These are phyloP conservation scores for Artibeus jamaicensis DNA, from an alignment of 2,797 vertebrate genomes.

Conservation along the genomic window DNA sequence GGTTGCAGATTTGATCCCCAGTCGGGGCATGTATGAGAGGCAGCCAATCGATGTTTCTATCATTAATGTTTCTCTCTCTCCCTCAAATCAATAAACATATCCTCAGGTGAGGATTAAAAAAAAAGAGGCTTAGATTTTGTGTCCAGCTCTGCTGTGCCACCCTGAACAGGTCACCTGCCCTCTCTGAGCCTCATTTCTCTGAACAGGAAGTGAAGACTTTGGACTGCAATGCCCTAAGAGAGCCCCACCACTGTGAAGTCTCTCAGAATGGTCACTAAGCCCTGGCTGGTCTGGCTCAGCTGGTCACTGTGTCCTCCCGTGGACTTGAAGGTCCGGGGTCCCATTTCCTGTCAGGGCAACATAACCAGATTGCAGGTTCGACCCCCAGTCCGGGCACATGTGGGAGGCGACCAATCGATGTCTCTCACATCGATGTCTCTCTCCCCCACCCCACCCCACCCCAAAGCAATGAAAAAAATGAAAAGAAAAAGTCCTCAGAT, in stretches of 20 bases:
- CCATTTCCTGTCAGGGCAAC: background rate
- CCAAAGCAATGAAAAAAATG: background rate
- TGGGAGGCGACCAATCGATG: background rate
- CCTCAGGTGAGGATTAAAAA: background rate
- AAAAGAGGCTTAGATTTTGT: background rate
- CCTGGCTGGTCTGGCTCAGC: background rate
- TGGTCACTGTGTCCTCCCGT: background rate
- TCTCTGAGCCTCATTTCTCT: constrained; percentile 15
- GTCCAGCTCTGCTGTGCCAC: background rate
- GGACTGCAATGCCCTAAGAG: background rate
- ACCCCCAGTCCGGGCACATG: background rate
- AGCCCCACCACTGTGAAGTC: background rate
- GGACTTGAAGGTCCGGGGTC: background rate
- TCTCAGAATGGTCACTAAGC: background rate
- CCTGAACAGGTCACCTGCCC: background rate
- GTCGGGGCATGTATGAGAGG: background rate
- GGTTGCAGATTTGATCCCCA: background rate
- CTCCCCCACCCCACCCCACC: too few relatives aligned
- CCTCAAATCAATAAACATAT: background rate
- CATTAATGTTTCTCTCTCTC: background rate
- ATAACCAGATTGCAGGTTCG: background rate
- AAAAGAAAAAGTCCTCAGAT: background rate
- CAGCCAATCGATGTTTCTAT: background rate
- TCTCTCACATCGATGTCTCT: background rate
- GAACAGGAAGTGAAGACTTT: background rate